phyloP scores from a whole-genome alignment of 2,113 vertebrate genomes.

The Nesoenas mayeri region DNA sequence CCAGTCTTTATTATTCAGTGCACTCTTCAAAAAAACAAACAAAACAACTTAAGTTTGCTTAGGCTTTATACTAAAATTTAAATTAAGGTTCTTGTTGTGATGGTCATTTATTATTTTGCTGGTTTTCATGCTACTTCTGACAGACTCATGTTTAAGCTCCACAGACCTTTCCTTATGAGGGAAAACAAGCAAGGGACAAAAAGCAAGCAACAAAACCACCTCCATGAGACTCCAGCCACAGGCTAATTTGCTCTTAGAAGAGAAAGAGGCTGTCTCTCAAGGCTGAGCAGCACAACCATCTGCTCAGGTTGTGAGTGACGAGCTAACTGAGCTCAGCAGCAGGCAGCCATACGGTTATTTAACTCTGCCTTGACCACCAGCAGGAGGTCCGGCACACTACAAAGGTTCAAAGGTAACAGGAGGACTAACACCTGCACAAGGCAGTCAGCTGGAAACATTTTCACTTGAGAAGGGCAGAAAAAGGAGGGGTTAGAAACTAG shows the following conservation, averaged over 20 bases:
- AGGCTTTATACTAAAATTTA: background rate
- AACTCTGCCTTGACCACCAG: constrained; percentile 1
- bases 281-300: constrained; percentile 48
- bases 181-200: background rate
- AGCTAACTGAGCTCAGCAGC: constrained; percentile 11
- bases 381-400: background rate
- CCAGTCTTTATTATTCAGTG: no score
- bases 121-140: background rate
- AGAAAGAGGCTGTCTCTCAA: background rate
- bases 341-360: background rate
- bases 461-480: background rate
- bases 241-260: constrained; percentile 20
- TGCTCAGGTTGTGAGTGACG: constrained; percentile 7
- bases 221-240: background rate
- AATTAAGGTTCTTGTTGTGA: background rate
- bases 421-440: constrained; percentile 9
- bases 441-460: constrained; percentile 3
- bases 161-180: background rate
- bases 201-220: background rate
- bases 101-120: background rate
- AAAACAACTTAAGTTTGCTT: background rate
- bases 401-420: constrained; percentile 3
- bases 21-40: background rate
- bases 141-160: background rate
- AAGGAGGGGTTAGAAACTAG: background rate